Percentiles rank a stretch among this genome's conserved stretches.
Conservation (phyloP, 2,113 vertebrate species). For the Pongo pygmaeus region DNA sequence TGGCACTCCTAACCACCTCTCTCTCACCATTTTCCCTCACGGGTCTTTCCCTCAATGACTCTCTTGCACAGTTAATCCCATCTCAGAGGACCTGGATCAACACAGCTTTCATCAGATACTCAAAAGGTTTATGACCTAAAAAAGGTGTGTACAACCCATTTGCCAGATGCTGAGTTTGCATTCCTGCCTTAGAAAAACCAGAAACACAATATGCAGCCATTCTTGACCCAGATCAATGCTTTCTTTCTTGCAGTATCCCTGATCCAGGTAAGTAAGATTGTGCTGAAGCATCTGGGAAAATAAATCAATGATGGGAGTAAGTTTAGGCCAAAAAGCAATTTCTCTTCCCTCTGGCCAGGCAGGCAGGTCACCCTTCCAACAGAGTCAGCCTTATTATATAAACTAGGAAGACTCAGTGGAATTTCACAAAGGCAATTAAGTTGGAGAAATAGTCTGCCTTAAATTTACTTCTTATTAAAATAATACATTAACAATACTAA, state of each 20-base stretch:
- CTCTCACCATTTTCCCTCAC: not conserved
- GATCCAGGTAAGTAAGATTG: not conserved
- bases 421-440: constrained; percentile 54
- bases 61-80: not conserved
- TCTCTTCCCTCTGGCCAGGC: not conserved
- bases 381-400: constrained; percentile 44
- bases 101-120: not conserved
- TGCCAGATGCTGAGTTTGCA: not conserved
- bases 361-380: constrained; percentile 34
- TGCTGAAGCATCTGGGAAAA: not conserved
- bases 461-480: constrained; percentile 68
- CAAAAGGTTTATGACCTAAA: not conserved
- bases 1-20: not conserved
- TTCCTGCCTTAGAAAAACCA: constrained; percentile 34
- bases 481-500: constrained; percentile 59
- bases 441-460: constrained; percentile 42
- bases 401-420: not conserved
- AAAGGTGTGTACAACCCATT: not conserved
- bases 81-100: not conserved
- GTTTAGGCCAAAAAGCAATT: constrained; percentile 35
- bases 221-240: not conserved
- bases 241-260: constrained; percentile 12
- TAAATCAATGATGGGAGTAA: not conserved
- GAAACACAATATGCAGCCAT: not conserved
- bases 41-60: not conserved